Conservation (phyloP, 2,888 invertebrate genomes). For the Platycheirus albimanus region DNA sequence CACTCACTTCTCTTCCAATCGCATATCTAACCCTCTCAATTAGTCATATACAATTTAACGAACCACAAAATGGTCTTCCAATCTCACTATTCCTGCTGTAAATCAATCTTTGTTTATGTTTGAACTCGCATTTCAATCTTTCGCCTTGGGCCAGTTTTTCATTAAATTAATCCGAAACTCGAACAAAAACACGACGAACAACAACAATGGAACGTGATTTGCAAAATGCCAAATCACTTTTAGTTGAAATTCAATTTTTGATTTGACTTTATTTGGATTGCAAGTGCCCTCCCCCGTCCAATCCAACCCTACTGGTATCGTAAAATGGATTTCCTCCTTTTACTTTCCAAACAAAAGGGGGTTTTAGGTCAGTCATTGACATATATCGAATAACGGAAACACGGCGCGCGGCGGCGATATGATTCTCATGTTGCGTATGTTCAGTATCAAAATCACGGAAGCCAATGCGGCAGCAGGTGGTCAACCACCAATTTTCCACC, state of each 20-base stretch:
- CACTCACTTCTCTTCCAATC: neutral
- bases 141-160: constrained; percentile 62
- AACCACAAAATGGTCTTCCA: constrained; percentile 14
- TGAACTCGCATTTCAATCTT: constrained; percentile 43
- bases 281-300: too few species aligned
- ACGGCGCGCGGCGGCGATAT: too few species aligned
- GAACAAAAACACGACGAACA: constrained; percentile 20
- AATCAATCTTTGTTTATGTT: too few species aligned
- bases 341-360: neutral
- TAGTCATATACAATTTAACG: constrained; percentile 66
- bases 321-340: constrained; percentile 14
- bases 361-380: constrained; percentile 64
- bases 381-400: constrained; percentile 70
- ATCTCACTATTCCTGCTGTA: too few species aligned
- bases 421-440: constrained; percentile 13
- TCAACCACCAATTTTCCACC: constrained; percentile 21
- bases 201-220: constrained; percentile 22
- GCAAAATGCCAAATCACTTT: constrained; percentile 13
- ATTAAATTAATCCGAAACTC: constrained; percentile 43
- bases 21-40: constrained; percentile 56
- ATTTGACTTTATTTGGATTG: neutral
- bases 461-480: constrained; percentile 63
- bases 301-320: too few species aligned
- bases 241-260: constrained; percentile 4
- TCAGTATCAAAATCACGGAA: constrained; percentile 53